phyloP scores from a whole-genome alignment of 2,113 vertebrate genomes.

The Vombatus ursinus region DNA sequence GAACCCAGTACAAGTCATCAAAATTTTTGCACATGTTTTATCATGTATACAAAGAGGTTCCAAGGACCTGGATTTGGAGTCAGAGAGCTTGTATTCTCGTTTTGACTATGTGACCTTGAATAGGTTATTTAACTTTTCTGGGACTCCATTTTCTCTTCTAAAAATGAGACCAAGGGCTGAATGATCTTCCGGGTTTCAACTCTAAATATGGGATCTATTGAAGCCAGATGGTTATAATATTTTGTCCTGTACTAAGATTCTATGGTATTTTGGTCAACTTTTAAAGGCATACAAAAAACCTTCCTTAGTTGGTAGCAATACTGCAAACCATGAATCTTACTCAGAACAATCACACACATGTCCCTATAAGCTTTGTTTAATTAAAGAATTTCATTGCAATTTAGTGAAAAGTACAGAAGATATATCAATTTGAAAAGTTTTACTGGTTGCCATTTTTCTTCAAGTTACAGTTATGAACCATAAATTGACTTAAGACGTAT shows the following conservation, averaged over 20 bases:
- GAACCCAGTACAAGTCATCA: too few relatives aligned
- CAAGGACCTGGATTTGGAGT: too few relatives aligned
- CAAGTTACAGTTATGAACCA: background rate
- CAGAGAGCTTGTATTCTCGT: too few relatives aligned
- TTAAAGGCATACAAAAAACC: background rate
- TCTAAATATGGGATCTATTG: background rate
- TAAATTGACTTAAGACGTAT: background rate
- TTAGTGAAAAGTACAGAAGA: background rate
- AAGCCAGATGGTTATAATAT: background rate
- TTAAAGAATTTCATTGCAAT: background rate
- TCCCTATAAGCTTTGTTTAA: background rate
- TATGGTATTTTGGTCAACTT: background rate
- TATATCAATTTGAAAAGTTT: slow-evolving; percentile 11
- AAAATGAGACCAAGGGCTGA: background rate
- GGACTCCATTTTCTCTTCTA: background rate
- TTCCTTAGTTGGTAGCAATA: background rate
- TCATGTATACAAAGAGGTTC: too few relatives aligned
- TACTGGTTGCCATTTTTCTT: background rate
- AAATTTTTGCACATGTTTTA: too few relatives aligned
- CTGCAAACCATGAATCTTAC: background rate
- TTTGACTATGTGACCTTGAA: too few relatives aligned
- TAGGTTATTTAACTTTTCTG: background rate
- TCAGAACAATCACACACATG: background rate
- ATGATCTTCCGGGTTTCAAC: background rate
- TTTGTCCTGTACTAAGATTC: background rate